These are phyloP conservation scores for Pseudochaenichthys georgianus DNA, from an alignment of 2,797 vertebrate genomes.

Conservation along the genomic window DNA sequence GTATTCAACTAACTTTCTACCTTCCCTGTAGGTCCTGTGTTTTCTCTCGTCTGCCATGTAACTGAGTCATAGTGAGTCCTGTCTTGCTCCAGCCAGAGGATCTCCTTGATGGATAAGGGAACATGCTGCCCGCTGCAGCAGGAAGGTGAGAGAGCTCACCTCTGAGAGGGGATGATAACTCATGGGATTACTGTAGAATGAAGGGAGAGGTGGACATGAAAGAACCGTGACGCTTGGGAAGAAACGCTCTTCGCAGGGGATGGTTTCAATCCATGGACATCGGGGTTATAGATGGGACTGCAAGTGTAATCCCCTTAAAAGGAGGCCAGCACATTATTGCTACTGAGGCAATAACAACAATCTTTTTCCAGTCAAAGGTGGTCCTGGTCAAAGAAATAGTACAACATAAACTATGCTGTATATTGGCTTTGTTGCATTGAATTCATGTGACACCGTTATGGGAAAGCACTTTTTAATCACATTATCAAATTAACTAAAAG, in stretches of 20 bases:
- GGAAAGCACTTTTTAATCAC: neutral
- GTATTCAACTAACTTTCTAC: neutral
- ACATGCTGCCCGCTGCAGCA: conserved; percentile 22
- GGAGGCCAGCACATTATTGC: conserved; percentile 36
- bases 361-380: conserved; percentile 19
- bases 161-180: conserved; percentile 45
- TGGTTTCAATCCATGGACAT: conserved; percentile 35
- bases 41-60: neutral
- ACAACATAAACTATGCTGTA: neutral
- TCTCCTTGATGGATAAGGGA: conserved; percentile 34
- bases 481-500: neutral
- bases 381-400: conserved; percentile 15
- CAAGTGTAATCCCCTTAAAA: conserved; percentile 27
- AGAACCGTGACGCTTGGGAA: conserved; percentile 6
- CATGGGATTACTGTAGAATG: conserved; percentile 44
- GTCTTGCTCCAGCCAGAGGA: conserved; percentile 7
- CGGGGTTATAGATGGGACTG: conserved; percentile 35
- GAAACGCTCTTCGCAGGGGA: conserved; percentile 2
- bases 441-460: neutral
- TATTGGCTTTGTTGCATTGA: neutral
- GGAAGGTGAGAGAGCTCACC: conserved; percentile 24
- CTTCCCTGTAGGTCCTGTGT: neutral
- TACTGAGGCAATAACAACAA: conserved; percentile 35
- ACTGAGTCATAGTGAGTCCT: conserved; percentile 9
- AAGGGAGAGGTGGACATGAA: conserved; percentile 36